A percentile compares a stretch with the other conserved stretches of the same genome.
phyloP scores from a whole-genome alignment of 2,888 invertebrate species.

The Arrhopalites spinosus region DNA sequence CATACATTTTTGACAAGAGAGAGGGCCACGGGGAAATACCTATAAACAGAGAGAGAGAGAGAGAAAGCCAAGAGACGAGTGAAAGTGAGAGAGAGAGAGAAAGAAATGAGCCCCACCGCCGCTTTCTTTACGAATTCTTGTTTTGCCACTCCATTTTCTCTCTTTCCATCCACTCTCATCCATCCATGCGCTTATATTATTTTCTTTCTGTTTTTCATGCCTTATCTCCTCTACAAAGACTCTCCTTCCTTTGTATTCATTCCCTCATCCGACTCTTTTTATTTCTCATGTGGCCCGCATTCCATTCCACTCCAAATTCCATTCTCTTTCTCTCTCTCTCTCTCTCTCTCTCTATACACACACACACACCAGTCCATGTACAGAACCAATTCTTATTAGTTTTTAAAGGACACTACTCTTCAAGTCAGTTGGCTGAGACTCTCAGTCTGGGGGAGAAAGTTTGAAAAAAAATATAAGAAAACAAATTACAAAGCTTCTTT shows the following conservation, averaged over 20 bases:
- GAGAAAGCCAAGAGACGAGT: neutral
- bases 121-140: too few relatives aligned
- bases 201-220: too few relatives aligned
- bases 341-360: neutral
- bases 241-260: neutral
- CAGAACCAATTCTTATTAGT: too few relatives aligned
- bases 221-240: too few relatives aligned
- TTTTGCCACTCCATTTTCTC: too few relatives aligned
- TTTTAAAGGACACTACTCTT: too few relatives aligned
- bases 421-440: too few relatives aligned
- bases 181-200: neutral
- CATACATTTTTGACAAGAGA: constrained; percentile 22
- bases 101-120: neutral
- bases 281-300: constrained; percentile 5
- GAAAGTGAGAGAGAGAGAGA: neutral
- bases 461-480: too few relatives aligned
- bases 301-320: too few relatives aligned
- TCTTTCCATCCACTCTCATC: neutral
- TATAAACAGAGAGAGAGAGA: neutral
- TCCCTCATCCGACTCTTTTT: neutral
- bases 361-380: too few relatives aligned
- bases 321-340: neutral
- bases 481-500: too few relatives aligned
- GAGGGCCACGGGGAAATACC: constrained; percentile 24
- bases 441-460: too few relatives aligned